A percentile compares a stretch with the other conserved stretches of the same genome.
phyloP scores from a whole-genome alignment of 2,113 vertebrate species.

The Rhodinocichla rosea region DNA sequence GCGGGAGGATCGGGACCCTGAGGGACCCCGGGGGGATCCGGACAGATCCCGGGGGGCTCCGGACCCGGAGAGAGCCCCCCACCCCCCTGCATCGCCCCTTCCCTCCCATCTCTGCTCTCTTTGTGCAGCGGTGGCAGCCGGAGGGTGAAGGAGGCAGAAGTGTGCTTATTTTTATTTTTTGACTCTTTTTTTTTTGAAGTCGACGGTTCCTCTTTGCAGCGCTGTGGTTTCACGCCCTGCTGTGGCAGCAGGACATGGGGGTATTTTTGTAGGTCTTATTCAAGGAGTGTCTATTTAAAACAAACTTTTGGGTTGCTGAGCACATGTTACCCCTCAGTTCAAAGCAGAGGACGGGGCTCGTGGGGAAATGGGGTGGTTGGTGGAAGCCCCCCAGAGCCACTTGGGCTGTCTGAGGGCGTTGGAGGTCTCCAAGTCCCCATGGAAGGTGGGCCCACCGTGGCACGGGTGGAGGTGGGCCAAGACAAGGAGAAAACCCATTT shows the following conservation, averaged over 20 bases:
- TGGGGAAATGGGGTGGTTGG: background rate
- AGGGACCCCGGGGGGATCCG: accelerated
- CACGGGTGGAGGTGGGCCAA: accelerated
- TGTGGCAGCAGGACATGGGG: background rate
- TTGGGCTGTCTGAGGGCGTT: background rate
- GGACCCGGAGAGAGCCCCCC: accelerated
- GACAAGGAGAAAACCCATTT: background rate
- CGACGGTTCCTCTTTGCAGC: background rate
- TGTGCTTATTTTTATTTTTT: background rate
- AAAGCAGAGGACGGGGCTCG: accelerated
- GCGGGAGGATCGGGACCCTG: accelerated
- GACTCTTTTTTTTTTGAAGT: background rate
- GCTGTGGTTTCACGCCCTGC: background rate
- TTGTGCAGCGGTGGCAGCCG: background rate
- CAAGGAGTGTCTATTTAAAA: conserved; percentile 20
- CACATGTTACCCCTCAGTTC: background rate
- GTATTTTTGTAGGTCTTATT: conserved; percentile 13
- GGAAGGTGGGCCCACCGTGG: accelerated
- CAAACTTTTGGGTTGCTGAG: background rate
- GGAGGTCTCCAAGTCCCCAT: accelerated
- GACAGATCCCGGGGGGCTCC: accelerated
- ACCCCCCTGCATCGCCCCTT: background rate
- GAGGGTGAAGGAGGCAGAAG: background rate
- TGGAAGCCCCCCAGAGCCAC: background rate
- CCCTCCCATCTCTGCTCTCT: accelerated